phyloP scores from a whole-genome alignment of 2,113 vertebrate species.

The Spea multiplicata region DNA sequence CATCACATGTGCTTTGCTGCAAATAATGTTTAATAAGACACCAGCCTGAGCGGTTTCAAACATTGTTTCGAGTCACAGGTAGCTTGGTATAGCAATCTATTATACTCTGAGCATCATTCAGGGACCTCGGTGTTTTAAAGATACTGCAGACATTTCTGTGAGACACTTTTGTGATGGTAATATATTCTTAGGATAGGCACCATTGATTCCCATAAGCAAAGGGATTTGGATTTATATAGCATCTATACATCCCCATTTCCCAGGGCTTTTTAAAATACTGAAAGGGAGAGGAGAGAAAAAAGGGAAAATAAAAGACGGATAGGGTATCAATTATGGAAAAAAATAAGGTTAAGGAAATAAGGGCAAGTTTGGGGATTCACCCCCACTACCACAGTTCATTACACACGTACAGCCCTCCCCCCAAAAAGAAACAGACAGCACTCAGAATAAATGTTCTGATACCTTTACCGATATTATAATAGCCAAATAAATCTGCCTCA shows the following conservation, averaged over 20 bases:
- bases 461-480: too few species aligned
- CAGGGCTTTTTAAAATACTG: conserved; percentile 46
- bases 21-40: conserved; percentile 25
- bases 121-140: conserved; percentile 46
- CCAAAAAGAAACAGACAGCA: too few species aligned
- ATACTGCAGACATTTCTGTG: conserved; percentile 46
- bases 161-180: conserved; percentile 49
- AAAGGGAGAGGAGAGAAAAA: conserved; percentile 14
- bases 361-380: too few species aligned
- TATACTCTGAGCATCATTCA: conserved; percentile 48
- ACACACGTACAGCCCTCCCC: too few species aligned
- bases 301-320: background rate
- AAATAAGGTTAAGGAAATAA: too few species aligned
- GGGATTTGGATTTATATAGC: conserved; percentile 48
- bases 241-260: conserved; percentile 41
- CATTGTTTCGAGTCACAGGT: conserved; percentile 23
- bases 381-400: too few species aligned
- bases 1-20: background rate
- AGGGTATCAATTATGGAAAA: too few species aligned
- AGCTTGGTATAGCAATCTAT: conserved; percentile 41
- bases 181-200: conserved; percentile 49
- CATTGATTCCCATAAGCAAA: conserved; percentile 49
- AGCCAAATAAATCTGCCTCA: too few species aligned
- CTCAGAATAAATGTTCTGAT: too few species aligned
- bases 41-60: conserved; percentile 1